phyloP scores from a whole-genome alignment of 2,113 vertebrate genomes.

The western clawed frog (Xenopus tropicalis) region DNA sequence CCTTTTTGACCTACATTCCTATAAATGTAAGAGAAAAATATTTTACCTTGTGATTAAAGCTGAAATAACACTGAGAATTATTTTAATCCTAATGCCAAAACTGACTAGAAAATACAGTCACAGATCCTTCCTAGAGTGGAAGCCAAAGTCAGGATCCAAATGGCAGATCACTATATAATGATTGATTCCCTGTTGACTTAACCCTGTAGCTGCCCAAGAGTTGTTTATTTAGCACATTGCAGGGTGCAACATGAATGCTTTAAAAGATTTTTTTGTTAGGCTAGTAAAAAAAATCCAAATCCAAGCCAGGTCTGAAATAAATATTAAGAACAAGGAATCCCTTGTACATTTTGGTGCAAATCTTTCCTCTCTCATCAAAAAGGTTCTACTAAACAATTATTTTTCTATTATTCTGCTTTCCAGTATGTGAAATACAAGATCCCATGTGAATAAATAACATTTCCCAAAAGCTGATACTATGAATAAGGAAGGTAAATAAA shows the following conservation, averaged over 20 bases:
- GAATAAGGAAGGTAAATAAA: too few species aligned
- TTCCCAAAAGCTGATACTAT: too few species aligned
- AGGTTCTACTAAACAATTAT: too few species aligned
- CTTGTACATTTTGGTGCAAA: too few species aligned
- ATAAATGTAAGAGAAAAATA: slow-evolving; percentile 61
- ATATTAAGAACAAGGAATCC: too few species aligned
- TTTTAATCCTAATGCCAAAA: background rate
- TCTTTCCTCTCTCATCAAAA: too few species aligned
- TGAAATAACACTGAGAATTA: background rate
- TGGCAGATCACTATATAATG: background rate
- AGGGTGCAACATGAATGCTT: background rate
- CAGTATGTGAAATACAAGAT: too few species aligned
- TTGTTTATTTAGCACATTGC: background rate
- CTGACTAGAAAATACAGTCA: background rate
- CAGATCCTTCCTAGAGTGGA: background rate
- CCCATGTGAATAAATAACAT: too few species aligned
- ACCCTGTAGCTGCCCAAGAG: background rate
- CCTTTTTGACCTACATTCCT: slow-evolving; percentile 63
- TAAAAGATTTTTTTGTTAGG: too few species aligned
- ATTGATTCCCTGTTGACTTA: background rate
- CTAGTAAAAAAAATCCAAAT: too few species aligned
- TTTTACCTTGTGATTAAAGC: background rate
- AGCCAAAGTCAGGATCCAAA: background rate
- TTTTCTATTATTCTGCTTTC: too few species aligned
- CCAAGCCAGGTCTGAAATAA: too few species aligned